These are phyloP conservation scores for Cheilinus undulatus DNA, from an alignment of 2,113 vertebrate species.

Conservation along the genomic window DNA sequence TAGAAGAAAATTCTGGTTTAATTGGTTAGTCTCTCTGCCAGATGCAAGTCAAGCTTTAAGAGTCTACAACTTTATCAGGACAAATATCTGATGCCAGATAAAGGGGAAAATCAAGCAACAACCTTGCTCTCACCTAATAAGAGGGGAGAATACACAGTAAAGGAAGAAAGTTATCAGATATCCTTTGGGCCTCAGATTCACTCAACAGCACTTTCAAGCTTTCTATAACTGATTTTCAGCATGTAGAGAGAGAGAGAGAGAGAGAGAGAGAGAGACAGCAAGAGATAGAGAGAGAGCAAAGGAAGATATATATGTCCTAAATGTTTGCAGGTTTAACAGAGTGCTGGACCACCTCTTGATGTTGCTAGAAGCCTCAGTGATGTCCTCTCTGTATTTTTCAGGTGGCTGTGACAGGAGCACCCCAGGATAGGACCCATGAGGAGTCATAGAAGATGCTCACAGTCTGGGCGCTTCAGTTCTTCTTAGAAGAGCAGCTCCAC, in stretches of 20 bases:
- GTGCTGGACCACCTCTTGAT: slow-evolving; percentile 7
- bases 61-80: no score
- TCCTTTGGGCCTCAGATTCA: slow-evolving; percentile 6
- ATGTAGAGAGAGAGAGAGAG: slow-evolving; percentile 13
- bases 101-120: background rate
- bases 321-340: slow-evolving; percentile 9
- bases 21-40: no score
- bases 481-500: slow-evolving; percentile 90
- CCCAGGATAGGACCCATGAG: slow-evolving; percentile 98
- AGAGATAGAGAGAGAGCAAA: background rate
- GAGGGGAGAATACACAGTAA: background rate
- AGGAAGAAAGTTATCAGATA: background rate
- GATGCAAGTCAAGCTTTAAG: no score
- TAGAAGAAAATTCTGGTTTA: no score
- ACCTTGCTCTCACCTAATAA: background rate
- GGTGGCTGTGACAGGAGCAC: slow-evolving; percentile 97
- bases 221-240: slow-evolving; percentile 25
- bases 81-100: no score
- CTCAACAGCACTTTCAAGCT: slow-evolving; percentile 19
- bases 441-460: slow-evolving; percentile 98
- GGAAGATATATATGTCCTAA: background rate
- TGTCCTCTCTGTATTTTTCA: slow-evolving; percentile 71
- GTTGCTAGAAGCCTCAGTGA: slow-evolving; percentile 16
- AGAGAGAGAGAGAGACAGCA: no score
- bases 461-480: slow-evolving; percentile 96